Evolutionary conservation across 2,113 vertebrate species (phyloP), one percentile per base, ranked within the genome.

Genomic region (Ctenomys sociabilis): DNA sequence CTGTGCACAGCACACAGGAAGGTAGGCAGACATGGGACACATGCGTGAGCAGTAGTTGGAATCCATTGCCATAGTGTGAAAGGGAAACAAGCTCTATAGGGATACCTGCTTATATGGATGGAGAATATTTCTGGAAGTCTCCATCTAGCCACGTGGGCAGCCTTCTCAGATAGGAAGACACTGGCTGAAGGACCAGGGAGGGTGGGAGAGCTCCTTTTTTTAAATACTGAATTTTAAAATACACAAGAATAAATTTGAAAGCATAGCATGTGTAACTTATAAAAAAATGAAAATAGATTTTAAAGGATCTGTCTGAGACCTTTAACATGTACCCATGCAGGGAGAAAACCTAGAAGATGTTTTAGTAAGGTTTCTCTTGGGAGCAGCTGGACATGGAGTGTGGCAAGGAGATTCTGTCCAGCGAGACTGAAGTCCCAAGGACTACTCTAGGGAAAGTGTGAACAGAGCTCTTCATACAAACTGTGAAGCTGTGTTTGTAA

Each of bases 211-310:
- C 32, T 77, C 52, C 90, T 88, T 97, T 61, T 78, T 59, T 87
- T 68, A 57, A 73, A 83, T 90, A 30, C 89, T 93, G 83, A 91
- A 63, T 95, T 89, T 94, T 64, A 61, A 92, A 93, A 82, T 85
- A 59, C 89, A 68, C 13, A 72, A 68, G 82, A 72, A 83, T n/a
- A 81, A 81, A 85, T 7, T 88, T 90, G 59, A 93, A 96, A 92
- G 81, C 45, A 35, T 91, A 32, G 37, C 12, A 37, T 75, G 3
- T 85, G 1, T 82, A 96, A 91, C 5, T 90, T 92, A 66, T 88
- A 81, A 83, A 64, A 82, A 66, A 85, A 16, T 7, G 75, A 84
- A 93, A 93, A 92, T 72, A 84, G 68, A 32, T 89, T 81, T 89
- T 78, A 45, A 96, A 95, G 85, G 35, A 21, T 26, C n/a, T 43